Percentiles rank a stretch among this genome's conserved stretches.
Conservation (phyloP, 2,888 invertebrate species). For the Mycalesis mineus region DNA sequence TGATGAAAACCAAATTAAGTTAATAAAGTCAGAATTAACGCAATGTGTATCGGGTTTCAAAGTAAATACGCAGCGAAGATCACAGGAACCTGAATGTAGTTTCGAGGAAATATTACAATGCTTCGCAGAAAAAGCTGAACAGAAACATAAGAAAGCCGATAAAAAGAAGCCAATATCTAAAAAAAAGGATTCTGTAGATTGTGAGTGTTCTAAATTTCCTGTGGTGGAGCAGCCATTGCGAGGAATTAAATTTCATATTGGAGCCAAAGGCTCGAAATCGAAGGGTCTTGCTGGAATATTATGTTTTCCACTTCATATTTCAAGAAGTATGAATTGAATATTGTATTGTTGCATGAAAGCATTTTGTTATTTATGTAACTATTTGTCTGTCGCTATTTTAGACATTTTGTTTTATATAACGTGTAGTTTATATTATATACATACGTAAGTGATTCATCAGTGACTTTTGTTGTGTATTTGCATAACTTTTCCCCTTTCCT, state of each 20-base stretch:
- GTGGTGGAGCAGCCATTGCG: slow-evolving; percentile 21
- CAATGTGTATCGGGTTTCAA: slow-evolving; percentile 50
- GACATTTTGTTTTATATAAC: too few relatives aligned
- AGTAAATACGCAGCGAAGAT: slow-evolving; percentile 34
- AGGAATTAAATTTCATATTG: slow-evolving; percentile 40
- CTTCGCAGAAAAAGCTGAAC: slow-evolving; percentile 31
- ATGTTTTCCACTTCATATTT: slow-evolving; percentile 37
- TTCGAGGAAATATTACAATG: slow-evolving; percentile 44
- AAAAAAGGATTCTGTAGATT: slow-evolving; percentile 23
- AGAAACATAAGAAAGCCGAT: slow-evolving; percentile 16
- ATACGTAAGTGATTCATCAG: too few relatives aligned
- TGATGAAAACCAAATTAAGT: slow-evolving; percentile 32
- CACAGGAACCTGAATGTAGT: slow-evolving; percentile 36
- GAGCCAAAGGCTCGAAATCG: slow-evolving; percentile 43
- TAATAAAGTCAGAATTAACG: slow-evolving; percentile 43
- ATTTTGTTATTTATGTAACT: too few relatives aligned
- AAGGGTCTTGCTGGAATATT: slow-evolving; percentile 42
- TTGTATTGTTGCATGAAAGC: too few relatives aligned
- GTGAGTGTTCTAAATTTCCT: slow-evolving; percentile 37
- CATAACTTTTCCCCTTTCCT: too few relatives aligned
- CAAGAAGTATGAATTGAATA: slow-evolving; percentile 12
- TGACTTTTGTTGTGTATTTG: too few relatives aligned
- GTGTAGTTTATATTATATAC: too few relatives aligned
- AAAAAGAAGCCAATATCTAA: slow-evolving; percentile 10
- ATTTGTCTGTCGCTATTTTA: too few relatives aligned